A percentile compares a stretch with the other conserved stretches of the same genome.
Conservation (phyloP, 1,140 invertebrate species). For the Cryptotermes secundus region DNA sequence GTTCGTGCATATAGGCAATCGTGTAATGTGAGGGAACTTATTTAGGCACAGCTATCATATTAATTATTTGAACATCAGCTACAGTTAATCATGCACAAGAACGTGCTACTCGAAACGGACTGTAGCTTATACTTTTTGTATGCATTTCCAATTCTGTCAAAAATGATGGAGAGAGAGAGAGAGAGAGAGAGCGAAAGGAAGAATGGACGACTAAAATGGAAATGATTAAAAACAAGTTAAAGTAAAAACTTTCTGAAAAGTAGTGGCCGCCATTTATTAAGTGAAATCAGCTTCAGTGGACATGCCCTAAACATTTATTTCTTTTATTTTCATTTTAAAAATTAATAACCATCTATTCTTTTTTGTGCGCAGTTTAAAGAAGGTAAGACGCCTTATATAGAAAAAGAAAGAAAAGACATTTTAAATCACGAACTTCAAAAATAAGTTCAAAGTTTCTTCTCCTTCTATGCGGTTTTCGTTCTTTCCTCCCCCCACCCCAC, state of each 20-base stretch:
- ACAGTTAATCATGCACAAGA: neutral
- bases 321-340: slow-evolving; percentile 18
- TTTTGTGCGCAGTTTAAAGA: neutral
- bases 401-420: neutral
- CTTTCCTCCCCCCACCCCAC: neutral
- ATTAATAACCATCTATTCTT: slow-evolving; percentile 6
- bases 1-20: too few species aligned
- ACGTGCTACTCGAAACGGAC: neutral
- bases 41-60: neutral
- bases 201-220: neutral
- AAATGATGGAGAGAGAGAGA: slow-evolving; percentile 12
- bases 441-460: neutral
- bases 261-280: slow-evolving; percentile 12
- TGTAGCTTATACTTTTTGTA: slow-evolving; percentile 6
- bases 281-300: slow-evolving; percentile 3
- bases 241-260: slow-evolving; percentile 18
- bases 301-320: neutral
- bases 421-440: neutral
- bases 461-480: neutral
- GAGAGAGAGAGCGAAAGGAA: neutral
- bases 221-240: slow-evolving; percentile 21
- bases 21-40: too few species aligned
- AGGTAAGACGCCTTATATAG: neutral
- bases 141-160: slow-evolving; percentile 4
- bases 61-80: neutral